These are phyloP conservation scores for Sciurus niger DNA, from an alignment of 2,113 vertebrate species.

Conservation along the genomic window DNA sequence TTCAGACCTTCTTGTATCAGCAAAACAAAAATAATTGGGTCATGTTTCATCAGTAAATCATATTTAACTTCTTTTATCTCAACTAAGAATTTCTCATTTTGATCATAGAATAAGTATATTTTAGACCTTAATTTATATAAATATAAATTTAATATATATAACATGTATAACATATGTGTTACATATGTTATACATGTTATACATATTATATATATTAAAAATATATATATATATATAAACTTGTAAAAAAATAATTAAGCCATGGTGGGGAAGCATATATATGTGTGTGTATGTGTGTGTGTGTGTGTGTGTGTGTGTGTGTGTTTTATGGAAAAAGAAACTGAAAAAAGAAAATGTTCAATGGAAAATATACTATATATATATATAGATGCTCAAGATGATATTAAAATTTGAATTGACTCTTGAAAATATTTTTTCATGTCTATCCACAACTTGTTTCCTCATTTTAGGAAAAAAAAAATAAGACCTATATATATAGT, in stretches of 20 bases:
- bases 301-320: too few relatives aligned
- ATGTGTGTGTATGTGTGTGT: too few relatives aligned
- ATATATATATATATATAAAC: too few relatives aligned
- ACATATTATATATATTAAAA: too few relatives aligned
- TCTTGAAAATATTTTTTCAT: not conserved
- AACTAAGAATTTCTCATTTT: constrained; percentile 54
- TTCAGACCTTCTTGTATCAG: constrained; percentile 54
- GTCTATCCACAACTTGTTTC: not conserved
- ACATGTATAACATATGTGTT: too few relatives aligned
- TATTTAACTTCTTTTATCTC: constrained; percentile 59
- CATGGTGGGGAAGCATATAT: too few relatives aligned
- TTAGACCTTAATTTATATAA: not conserved
- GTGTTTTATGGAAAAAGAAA: not conserved
- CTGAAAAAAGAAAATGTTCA: not conserved
- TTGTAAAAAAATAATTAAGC: too few relatives aligned
- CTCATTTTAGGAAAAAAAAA: not conserved
- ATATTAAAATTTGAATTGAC: not conserved
- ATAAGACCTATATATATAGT: not conserved
- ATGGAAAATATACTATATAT: not conserved
- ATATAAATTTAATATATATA: too few relatives aligned
- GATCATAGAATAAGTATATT: constrained; percentile 63
- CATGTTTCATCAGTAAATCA: constrained; percentile 66
- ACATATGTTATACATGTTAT: too few relatives aligned
- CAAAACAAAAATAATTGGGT: constrained; percentile 77
- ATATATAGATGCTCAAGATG: not conserved